Conservation (phyloP, 1,140 invertebrate species). For the Prorops nasuta region DNA sequence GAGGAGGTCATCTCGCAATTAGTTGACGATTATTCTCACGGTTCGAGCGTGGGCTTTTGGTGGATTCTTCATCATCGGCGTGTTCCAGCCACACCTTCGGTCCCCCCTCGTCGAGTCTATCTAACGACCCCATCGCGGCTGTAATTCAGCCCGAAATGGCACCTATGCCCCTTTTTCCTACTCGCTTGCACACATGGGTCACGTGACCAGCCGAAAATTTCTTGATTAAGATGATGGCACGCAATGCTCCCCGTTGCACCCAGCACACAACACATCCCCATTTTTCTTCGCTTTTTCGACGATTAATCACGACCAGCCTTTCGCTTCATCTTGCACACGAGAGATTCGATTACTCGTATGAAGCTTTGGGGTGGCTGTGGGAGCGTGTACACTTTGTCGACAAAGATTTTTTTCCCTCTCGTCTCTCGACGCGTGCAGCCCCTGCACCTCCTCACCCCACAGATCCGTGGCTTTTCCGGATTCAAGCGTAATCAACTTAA, state of each 20-base stretch:
- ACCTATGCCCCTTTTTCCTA: background rate
- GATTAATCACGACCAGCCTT: background rate
- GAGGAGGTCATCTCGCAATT: slow-evolving; percentile 19
- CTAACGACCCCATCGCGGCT: slow-evolving; percentile 34
- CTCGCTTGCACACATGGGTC: slow-evolving; percentile 17
- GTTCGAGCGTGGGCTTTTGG: no score
- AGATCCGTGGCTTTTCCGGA: no score
- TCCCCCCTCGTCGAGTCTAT: slow-evolving; percentile 19
- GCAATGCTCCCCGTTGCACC: slow-evolving; percentile 22
- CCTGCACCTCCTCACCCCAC: no score
- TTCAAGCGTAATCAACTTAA: no score
- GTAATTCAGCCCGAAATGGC: slow-evolving; percentile 40
- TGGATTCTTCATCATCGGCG: slow-evolving; percentile 17
- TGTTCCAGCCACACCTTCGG: slow-evolving; percentile 10
- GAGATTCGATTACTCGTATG: slow-evolving; percentile 11
- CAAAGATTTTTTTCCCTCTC: no score
- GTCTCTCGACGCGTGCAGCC: no score
- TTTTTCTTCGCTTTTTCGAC: slow-evolving; percentile 6
- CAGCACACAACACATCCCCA: background rate
- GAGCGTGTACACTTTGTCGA: no score
- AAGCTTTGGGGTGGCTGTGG: slow-evolving; percentile 13
- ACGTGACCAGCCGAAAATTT: slow-evolving; percentile 43
- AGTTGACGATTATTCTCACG: slow-evolving; percentile 20
- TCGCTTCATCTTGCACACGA: background rate
- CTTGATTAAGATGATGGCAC: slow-evolving; percentile 45